Conservation (phyloP, 2,113 vertebrate genomes). For the Cercopithecus mona region DNA sequence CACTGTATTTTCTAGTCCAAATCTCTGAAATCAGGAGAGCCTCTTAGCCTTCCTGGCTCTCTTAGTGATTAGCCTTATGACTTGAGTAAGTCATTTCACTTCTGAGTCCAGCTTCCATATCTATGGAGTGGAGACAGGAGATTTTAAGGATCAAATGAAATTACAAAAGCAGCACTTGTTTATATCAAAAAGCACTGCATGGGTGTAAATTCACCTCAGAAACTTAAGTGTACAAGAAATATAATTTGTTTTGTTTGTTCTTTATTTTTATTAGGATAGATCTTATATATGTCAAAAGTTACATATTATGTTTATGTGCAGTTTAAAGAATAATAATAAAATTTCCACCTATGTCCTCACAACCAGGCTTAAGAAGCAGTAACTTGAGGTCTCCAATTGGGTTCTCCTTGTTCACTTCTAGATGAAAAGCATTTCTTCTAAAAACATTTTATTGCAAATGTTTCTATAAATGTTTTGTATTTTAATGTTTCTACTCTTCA, state of each 20-base stretch:
- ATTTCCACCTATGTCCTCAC: background rate
- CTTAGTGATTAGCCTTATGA: background rate
- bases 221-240: background rate
- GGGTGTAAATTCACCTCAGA: background rate
- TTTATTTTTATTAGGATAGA: background rate
- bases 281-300: background rate
- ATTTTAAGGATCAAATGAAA: background rate
- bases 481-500: background rate
- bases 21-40: background rate
- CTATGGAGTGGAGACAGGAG: background rate
- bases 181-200: background rate
- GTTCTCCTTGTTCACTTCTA: background rate
- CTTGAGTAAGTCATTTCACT: background rate
- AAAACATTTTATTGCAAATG: background rate
- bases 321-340: slow-evolving; percentile 26
- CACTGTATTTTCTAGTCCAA: background rate
- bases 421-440: background rate
- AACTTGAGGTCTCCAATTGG: background rate
- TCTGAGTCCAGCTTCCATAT: background rate
- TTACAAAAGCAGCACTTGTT: background rate
- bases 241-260: background rate
- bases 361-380: background rate
- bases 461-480: background rate
- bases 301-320: background rate
- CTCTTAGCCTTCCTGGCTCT: background rate